Base-by-base conservation (phyloP, 2,113 vertebrate species). In the Dolichallabes microphthalmus region DNA sequence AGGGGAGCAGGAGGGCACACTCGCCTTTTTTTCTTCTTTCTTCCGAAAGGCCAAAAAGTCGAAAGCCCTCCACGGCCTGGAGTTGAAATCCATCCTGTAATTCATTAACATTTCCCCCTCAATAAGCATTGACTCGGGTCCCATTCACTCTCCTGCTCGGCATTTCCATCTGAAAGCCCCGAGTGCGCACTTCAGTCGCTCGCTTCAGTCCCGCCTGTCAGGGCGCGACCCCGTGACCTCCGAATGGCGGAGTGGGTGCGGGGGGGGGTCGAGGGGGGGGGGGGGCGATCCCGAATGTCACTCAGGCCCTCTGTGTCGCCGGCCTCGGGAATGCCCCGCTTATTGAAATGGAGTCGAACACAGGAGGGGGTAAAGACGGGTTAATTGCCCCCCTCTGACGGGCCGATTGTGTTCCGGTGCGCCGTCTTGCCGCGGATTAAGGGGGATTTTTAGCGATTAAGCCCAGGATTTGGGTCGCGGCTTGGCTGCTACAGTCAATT, bases 351-450 rank as follows among this genome's bases (percentile, higher is more conserved):
- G 85, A 86, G 86, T 86, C 75, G 53, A 61, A 32, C 20, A 66
- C 39, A 39, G n/a, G 50, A 14, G 64, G 55, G 53, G 74, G 84
- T 66, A 68, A 85, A 84, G 73, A 85, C 82, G 80, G 88, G 88
- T 89, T 89, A 89, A 89, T 89, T 87, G 81, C 88, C 74, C 82
- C 82, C 81, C 86, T 76, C 78, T 25, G 69, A 81, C 63, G 86
- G 85, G 82, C 57, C 61, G 45, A 74, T 50, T n/a, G 61, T 15
- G 61, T 71, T 84, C 85, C 82, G 86, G 86, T 74, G 82, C 82
- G 63, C 61, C 50, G 64, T 35, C 63, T 76, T 45, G 78, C 80
- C 35, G 55, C 69, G 45, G 58, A 25, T 85, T 85, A 78, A 85
- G 74, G 64, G 66, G 35, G 83, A 74, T 80, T 88, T 88, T 77